Evolutionary conservation across 2,797 vertebrate species (phyloP).

Genomic region (Xenentodon cancila): DNA sequence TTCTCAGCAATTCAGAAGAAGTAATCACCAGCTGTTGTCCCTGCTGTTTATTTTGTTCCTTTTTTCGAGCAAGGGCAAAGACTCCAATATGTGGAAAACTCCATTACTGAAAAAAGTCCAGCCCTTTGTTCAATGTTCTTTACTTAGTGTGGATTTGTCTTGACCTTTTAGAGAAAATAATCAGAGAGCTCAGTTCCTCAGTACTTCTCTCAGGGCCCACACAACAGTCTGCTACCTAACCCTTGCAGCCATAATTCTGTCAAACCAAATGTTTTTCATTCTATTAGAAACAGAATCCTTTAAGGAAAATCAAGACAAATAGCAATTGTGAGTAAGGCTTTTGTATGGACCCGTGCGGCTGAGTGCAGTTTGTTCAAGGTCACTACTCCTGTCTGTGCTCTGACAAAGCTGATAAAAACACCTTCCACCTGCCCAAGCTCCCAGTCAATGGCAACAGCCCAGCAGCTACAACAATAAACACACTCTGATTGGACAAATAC

Average conservation of each 20-base stretch:
- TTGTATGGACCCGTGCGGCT: slow-evolving; percentile 2
- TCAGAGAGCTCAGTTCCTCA: background rate
- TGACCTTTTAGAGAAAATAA: slow-evolving; percentile 22
- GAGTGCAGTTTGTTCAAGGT: slow-evolving; percentile 35
- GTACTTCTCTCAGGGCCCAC: slow-evolving; percentile 5
- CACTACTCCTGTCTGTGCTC: slow-evolving; percentile 23
- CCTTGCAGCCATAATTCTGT: slow-evolving; percentile 3
- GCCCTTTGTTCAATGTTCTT: background rate
- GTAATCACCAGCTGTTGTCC: background rate
- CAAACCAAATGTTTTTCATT: slow-evolving; percentile 2
- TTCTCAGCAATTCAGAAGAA: background rate
- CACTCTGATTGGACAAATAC: slow-evolving; percentile 48
- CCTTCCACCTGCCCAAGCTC: slow-evolving; percentile 51
- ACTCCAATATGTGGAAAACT: background rate
- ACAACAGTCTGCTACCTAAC: slow-evolving; percentile 4
- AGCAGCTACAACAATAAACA: slow-evolving; percentile 72
- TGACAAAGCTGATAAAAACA: slow-evolving; percentile 32
- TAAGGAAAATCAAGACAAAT: slow-evolving; percentile 27
- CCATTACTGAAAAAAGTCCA: background rate
- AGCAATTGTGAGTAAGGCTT: slow-evolving; percentile 9
- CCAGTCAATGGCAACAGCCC: slow-evolving; percentile 25
- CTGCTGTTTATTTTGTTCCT: background rate
- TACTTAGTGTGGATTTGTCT: background rate
- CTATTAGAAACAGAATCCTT: background rate
- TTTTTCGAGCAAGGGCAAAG: background rate